Evolutionary conservation across 1,140 invertebrate species (phyloP), one percentile per base, ranked within the genome.

Genomic region (Ladona fulva): DNA sequence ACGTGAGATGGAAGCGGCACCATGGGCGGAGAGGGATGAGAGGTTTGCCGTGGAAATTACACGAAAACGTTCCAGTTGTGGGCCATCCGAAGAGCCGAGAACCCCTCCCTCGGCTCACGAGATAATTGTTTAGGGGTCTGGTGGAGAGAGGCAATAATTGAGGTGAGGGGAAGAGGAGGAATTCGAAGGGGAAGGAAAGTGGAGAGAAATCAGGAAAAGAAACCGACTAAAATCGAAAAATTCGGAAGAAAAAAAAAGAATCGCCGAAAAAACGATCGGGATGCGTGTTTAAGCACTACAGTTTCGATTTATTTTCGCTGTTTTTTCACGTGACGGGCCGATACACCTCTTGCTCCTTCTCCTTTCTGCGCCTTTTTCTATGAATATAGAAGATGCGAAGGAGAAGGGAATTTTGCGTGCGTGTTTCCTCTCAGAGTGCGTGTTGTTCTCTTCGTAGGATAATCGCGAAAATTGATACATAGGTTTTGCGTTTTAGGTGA

Each of bases 1-100:
- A 19, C 52, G 52, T 19, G n/a, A 12, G 52, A 12, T 66, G 12
- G n/a, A 22, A 66, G 52, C 52, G 52, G 52, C 14, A 22, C 52
- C 52, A 37, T 12, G 52, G 52, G 52, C n/a, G 3, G 52, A 6
- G n/a, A 1, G 52, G 52, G 12, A 22, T 22, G 52, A 66, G 52
- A 66, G 52, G 52, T 22, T 19, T 52, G 44, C 44, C 44, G 44
- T 52, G 12, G 52, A 66, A 66, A 66, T 66, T 66, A 66, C 52
- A 66, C n/a, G 52, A 66, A 66, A 66, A 66, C 52, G 52, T 66
- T 66, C 52, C 52, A 66, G 52, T 66, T 66, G 52, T 66, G 52
- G 52, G 44, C 44, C 44, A 10, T n/a, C 19, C 44, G 44, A 66
- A 66, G 52, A 22, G 3, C 52, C 3, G 12, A 66, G n/a, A 22